Evolutionary conservation across 2,113 vertebrate species (phyloP), one percentile per base, ranked within the genome.

Genomic region (Proterorhinus semilunaris): DNA sequence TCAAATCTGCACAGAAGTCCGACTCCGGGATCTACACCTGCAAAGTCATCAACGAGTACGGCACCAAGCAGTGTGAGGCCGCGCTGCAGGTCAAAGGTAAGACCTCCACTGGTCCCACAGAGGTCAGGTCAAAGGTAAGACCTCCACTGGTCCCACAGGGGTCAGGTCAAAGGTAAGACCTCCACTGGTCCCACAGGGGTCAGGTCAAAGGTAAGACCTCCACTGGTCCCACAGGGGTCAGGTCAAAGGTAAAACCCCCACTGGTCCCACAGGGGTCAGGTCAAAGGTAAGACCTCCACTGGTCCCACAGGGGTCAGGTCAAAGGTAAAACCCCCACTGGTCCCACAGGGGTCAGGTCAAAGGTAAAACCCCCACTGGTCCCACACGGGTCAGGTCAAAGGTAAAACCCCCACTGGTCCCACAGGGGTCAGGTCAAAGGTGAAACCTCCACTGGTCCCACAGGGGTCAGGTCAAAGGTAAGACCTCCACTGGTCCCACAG

Each of bases 11-110:
- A 0, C 90, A 94, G 83, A 94, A 91, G 51, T 93, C 93, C 0
- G 96, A 99, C 10, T 89, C 94, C 0, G 98, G 98, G 68, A 88
- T 96, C 86, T 99, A 99, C 85, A 96, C 93, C 66, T 99, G 97
- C 88, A 98, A 96, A 89, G 96, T 98, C 0, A 96, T 99, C 73
- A 99, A 99, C 0, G 96, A 99, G 78, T 99, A 98, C 0, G 97
- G 98, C 58, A 97, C 94, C 8, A 95, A 96, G 89, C 97, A 98
- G 81, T 98, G 98, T 0, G 95, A 99, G 77, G 94, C 92, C 76
- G 95, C 89, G 76, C 91, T 99, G 86, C 94, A 98, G 69, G 95
- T 99, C 69, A 94, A 95, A 97, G 96, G 98, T 21, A 21, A 21
- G n/a, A n/a, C n/a, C n/a, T n/a, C n/a, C 21, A 21, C 50, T 16